Conservation (phyloP, 2,797 vertebrate genomes). For the Dendrocincla fuliginosa region DNA sequence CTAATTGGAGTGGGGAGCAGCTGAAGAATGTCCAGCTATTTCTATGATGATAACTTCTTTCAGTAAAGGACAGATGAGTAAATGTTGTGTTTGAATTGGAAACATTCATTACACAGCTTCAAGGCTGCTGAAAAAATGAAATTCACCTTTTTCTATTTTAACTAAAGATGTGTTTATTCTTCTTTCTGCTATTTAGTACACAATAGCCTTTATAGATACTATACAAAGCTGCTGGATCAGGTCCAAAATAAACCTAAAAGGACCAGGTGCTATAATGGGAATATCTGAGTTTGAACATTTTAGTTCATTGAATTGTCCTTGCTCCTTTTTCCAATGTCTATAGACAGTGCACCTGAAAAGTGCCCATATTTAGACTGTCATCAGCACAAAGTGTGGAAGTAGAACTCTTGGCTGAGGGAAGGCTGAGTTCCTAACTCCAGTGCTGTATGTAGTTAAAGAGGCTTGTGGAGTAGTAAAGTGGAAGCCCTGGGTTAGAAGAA, state of each 20-base stretch:
- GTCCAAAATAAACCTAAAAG: not conserved
- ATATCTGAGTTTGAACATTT: not conserved
- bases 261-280: not conserved
- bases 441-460: fast-evolving
- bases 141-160: not conserved
- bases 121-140: slow-evolving; percentile 9
- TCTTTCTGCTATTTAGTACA: not conserved
- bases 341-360: not conserved
- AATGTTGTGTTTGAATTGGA: slow-evolving; percentile 9
- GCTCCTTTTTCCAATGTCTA: not conserved
- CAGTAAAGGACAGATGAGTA: not conserved
- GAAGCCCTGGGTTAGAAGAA: not conserved
- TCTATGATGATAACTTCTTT: not conserved
- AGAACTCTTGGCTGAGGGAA: not conserved
- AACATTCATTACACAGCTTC: not conserved
- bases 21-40: slow-evolving; percentile 27
- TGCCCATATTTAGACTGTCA: fast-evolving
- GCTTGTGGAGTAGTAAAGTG: not conserved
- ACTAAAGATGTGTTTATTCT: not conserved
- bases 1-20: not conserved
- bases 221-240: not conserved
- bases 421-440: fast-evolving
- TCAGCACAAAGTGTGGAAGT: not conserved
- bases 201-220: not conserved
- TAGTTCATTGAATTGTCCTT: not conserved